Conservation (phyloP, 2,113 vertebrate species). For the Scartelaos histophorus region DNA sequence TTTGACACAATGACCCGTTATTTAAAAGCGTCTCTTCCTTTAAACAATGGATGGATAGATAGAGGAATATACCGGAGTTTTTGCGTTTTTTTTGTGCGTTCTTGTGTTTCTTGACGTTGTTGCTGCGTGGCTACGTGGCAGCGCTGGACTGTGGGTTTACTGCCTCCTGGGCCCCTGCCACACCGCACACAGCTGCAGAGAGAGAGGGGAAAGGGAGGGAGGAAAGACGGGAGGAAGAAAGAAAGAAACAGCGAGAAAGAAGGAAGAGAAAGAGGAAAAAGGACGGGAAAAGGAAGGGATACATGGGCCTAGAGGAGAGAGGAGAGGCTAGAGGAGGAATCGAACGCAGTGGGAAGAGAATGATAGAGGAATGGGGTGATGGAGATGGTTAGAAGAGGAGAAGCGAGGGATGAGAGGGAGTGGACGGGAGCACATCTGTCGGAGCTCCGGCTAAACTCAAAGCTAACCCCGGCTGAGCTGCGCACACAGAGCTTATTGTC, state of each 20-base stretch:
- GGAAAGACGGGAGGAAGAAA: background rate
- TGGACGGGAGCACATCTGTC: slow-evolving; percentile 48
- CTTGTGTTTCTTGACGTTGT: slow-evolving; percentile 37
- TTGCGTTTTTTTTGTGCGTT: slow-evolving; percentile 21
- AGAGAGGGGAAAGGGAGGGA: slow-evolving; percentile 33
- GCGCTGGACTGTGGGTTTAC: slow-evolving; percentile 63
- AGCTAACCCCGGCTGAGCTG: slow-evolving; percentile 23
- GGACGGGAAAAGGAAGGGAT: background rate
- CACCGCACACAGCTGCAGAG: slow-evolving; percentile 60
- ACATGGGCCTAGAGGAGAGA: too few relatives aligned
- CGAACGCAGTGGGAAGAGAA: too few relatives aligned
- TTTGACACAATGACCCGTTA: slow-evolving; percentile 34
- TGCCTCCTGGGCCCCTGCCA: slow-evolving; percentile 66
- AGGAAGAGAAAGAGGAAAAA: background rate
- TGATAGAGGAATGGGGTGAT: too few relatives aligned
- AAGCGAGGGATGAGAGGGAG: too few relatives aligned
- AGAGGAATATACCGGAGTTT: background rate
- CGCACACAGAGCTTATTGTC: slow-evolving; percentile 44
- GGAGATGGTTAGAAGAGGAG: too few relatives aligned
- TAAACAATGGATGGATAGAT: background rate
- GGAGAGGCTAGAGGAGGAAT: background rate
- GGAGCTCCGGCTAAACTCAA: slow-evolving; percentile 35
- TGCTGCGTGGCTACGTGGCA: slow-evolving; percentile 68
- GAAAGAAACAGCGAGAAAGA: background rate
- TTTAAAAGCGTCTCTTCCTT: background rate